These are phyloP conservation scores for Peromyscus nudipes DNA, from an alignment of 2,797 vertebrate species.

Conservation along the genomic window DNA sequence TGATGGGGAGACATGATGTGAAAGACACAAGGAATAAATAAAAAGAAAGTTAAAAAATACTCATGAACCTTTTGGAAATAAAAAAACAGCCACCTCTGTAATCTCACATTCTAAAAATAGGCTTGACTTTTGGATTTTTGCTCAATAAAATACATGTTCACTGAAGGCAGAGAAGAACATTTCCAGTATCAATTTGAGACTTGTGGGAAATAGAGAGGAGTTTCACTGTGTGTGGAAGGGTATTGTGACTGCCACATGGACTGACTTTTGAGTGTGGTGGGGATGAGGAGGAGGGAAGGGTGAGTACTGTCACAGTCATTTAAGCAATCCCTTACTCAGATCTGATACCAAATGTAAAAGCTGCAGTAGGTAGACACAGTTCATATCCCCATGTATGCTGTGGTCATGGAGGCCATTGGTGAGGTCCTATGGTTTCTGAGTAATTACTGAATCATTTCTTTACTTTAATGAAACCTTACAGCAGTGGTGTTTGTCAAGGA, in stretches of 20 bases:
- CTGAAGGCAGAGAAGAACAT: constrained; percentile 68
- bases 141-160: constrained; percentile 76
- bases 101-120: constrained; percentile 77
- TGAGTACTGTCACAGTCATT: constrained; percentile 69
- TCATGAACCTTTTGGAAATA: constrained; percentile 50
- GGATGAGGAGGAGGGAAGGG: constrained; percentile 18
- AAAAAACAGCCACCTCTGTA: constrained; percentile 59
- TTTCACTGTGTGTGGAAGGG: constrained; percentile 61
- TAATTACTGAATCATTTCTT: constrained; percentile 63
- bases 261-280: constrained; percentile 58
- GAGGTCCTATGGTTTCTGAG: constrained; percentile 68
- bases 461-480: constrained; percentile 58
- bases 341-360: constrained; percentile 47
- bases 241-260: constrained; percentile 53
- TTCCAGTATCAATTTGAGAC: constrained; percentile 78
- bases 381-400: background rate
- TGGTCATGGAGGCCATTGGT: constrained; percentile 1
- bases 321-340: constrained; percentile 75
- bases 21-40: background rate
- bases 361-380: background rate
- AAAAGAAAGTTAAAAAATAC: constrained; percentile 12
- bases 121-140: constrained; percentile 68
- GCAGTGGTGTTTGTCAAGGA: background rate
- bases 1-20: background rate
- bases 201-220: constrained; percentile 74